These are phyloP conservation scores for Drosophila gaucha DNA, from an alignment of 2,888 invertebrate genomes.

Conservation along the genomic window DNA sequence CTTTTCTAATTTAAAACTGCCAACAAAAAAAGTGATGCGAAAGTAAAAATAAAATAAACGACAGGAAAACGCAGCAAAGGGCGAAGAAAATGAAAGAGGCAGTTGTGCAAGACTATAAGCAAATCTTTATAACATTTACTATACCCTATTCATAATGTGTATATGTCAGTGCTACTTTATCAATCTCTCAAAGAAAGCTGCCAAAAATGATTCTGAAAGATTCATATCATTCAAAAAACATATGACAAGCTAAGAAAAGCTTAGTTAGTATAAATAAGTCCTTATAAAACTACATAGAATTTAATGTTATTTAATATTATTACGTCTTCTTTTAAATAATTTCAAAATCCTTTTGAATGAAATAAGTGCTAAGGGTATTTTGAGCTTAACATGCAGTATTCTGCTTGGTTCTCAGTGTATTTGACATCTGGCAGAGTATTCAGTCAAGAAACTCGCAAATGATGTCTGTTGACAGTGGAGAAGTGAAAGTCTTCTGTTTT, in stretches of 20 bases:
- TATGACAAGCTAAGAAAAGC: not conserved
- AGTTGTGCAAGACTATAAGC: conserved; percentile 43
- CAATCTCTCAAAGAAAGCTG: not conserved
- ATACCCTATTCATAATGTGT: conserved; percentile 41
- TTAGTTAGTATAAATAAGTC: not conserved
- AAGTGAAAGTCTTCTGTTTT: conserved; percentile 62
- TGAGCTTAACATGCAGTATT: not conserved
- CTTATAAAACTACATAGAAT: not conserved
- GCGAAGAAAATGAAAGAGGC: conserved; percentile 36
- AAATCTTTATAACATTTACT: conserved; percentile 66
- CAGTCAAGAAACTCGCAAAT: conserved; percentile 59
- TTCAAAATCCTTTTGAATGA: not conserved
- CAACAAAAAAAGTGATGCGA: conserved; percentile 61
- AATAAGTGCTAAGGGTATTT: conserved; percentile 16
- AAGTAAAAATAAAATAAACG: conserved; percentile 54
- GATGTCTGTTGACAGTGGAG: conserved; percentile 67
- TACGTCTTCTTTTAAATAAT: too few species aligned
- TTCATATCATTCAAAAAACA: too few species aligned
- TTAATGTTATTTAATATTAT: too few species aligned
- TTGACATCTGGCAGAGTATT: conserved; percentile 21
- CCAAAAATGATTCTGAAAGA: too few species aligned
- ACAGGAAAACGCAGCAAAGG: conserved; percentile 57
- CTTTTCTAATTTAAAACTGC: conserved; percentile 80
- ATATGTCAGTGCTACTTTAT: not conserved
- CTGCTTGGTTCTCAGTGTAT: not conserved